Evolutionary conservation across 1,140 invertebrate genomes (phyloP).

Genomic region (Colletes latitarsis): DNA sequence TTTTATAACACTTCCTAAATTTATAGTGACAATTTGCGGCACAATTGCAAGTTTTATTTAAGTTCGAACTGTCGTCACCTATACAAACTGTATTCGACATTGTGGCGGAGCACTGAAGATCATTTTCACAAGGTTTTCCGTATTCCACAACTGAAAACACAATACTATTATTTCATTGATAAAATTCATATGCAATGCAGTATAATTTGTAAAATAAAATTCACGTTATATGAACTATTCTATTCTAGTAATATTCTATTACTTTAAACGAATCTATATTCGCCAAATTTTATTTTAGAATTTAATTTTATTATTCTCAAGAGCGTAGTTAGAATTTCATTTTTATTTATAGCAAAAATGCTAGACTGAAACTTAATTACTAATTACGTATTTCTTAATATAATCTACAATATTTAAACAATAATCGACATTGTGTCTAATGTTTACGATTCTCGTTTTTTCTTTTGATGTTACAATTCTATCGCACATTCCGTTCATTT

Average conservation of each 20-base stretch:
- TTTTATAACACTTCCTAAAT: slow-evolving; percentile 46
- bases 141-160: slow-evolving; percentile 40
- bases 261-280: not conserved
- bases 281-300: no score
- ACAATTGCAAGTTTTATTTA: slow-evolving; percentile 47
- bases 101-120: slow-evolving; percentile 49
- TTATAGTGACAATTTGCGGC: slow-evolving; percentile 37
- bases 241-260: no score
- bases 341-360: no score
- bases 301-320: no score
- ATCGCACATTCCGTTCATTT: no score
- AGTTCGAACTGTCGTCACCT: not conserved
- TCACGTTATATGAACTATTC: not conserved
- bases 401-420: no score
- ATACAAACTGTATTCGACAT: slow-evolving; percentile 41
- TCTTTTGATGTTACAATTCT: no score
- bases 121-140: slow-evolving; percentile 39
- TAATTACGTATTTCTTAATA: no score
- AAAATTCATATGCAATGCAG: not conserved
- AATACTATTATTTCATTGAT: not conserved
- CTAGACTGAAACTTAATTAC: no score
- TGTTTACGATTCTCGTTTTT: no score
- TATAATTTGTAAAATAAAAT: not conserved
- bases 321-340: no score
- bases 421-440: no score